Percentiles rank a stretch among this genome's conserved stretches.
These are phyloP conservation scores for Eumaeus atala DNA, from an alignment of 1,140 invertebrate species.

Conservation along the genomic window DNA sequence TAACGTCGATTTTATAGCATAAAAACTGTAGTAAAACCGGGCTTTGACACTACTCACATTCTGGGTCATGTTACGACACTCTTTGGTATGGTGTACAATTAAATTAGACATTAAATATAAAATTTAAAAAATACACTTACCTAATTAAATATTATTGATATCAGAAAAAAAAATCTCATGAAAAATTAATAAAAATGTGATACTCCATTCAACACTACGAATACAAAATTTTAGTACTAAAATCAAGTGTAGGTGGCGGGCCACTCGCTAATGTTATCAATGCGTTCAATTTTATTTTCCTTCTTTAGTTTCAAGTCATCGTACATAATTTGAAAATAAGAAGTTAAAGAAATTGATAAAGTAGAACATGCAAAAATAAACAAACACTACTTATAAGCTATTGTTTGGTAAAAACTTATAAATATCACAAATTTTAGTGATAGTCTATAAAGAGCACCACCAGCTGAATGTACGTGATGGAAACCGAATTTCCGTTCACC, in stretches of 20 bases:
- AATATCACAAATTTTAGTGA: too few species aligned
- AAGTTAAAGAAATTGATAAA: too few species aligned
- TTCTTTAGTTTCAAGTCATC: neutral
- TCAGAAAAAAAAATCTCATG: conserved; percentile 67
- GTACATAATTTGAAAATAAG: too few species aligned
- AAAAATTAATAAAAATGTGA: conserved; percentile 72
- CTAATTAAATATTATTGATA: conserved; percentile 57
- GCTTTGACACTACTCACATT: conserved; percentile 65
- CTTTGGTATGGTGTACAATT: conserved; percentile 4
- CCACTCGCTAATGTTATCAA: conserved; percentile 5
- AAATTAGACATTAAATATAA: neutral
- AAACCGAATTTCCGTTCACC: too few species aligned
- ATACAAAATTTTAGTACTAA: conserved; percentile 72
- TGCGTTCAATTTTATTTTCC: conserved; percentile 14
- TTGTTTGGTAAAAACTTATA: too few species aligned
- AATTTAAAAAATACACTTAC: conserved; percentile 34
- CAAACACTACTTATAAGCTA: too few species aligned
- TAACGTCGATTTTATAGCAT: conserved; percentile 6
- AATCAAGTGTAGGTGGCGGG: conserved; percentile 60
- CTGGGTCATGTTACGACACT: conserved; percentile 43
- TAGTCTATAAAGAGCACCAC: too few species aligned
- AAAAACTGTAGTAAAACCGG: conserved; percentile 55
- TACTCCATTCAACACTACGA: conserved; percentile 73
- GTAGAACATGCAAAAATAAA: too few species aligned
- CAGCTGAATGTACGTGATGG: too few species aligned